Percentiles rank a stretch among this genome's conserved stretches.
These are phyloP conservation scores for Neoascia interrupta DNA, from an alignment of 2,888 invertebrate genomes.

Conservation along the genomic window DNA sequence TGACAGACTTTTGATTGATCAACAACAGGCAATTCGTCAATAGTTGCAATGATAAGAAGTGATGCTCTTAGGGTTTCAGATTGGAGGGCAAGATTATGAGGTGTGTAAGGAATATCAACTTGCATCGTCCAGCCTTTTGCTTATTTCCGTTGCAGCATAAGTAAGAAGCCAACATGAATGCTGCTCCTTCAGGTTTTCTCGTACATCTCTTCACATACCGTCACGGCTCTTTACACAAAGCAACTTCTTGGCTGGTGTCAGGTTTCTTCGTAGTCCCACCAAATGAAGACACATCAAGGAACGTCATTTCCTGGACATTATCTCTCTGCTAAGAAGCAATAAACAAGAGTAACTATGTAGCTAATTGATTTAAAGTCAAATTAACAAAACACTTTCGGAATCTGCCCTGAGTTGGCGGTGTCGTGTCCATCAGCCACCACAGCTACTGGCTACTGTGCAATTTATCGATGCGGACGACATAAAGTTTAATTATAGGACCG, in stretches of 20 bases:
- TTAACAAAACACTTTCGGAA: slow-evolving; percentile 58
- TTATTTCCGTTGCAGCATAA: no score
- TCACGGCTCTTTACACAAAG: neutral
- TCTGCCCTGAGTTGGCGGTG: neutral
- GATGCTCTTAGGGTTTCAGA: no score
- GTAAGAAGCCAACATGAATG: no score
- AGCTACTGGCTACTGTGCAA: slow-evolving; percentile 14
- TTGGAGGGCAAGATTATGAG: no score
- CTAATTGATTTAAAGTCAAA: slow-evolving; percentile 59
- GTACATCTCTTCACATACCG: no score
- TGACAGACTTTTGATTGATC: no score
- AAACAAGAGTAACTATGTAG: neutral
- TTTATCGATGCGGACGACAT: slow-evolving; percentile 49
- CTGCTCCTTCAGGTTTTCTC: no score
- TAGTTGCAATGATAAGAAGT: no score
- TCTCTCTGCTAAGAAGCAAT: neutral
- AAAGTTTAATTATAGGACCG: slow-evolving; percentile 48
- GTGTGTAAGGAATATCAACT: no score
- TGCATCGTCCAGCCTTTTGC: no score
- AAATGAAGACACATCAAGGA: neutral
- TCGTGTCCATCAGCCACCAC: neutral
- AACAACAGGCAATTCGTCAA: no score
- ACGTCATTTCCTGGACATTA: neutral
- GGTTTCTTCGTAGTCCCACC: neutral
- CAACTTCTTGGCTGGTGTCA: slow-evolving; percentile 3